Base-by-base conservation (phyloP, 2,888 invertebrate genomes). In the Stomorhina lunata region DNA sequence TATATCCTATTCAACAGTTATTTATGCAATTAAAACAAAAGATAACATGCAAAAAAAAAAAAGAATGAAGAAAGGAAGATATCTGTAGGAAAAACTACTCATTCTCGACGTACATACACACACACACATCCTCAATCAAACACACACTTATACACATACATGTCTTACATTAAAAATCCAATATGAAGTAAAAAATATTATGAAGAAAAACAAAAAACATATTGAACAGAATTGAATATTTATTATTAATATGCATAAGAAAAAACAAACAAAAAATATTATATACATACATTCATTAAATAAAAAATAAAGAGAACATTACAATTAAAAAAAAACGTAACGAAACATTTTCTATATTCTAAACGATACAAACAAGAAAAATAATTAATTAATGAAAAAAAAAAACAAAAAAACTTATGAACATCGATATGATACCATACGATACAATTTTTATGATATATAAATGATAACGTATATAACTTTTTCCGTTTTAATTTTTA, bases 391-490 rank as follows among this genome's bases (percentile, higher is more conserved):
- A 84, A 78, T 84, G 86, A 76, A 88, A 86, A 86, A 55, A 32
- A 22, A 43, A 40, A 80, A 66, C 32, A 82, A 82, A 69, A 72
- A 79, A 79, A 82, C 82, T 86, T 88, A 88, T 88, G 86, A 87
- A 88, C 87, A 88, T 88, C 86, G 89, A 89, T 89, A 88, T 88
- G 88, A 88, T 88, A 87, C 87, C 89, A 87, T 88, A 89, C 88
- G 89, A 89, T 88, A 84, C 72, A 88, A 79, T 81, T 83, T 85
- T 85, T 86, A 86, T 68, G 84, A 75, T 76, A 81, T 75, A 48
- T 77, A 84, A 59, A 72, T 82, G 25, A 78, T 79, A 81, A 78
- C 17, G 73, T 69, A 63, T 78, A 69, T 78, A 63, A 76, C 45
- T 81, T 34, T 48, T 66, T 76, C 65, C 25, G 22, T 32, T 37